Evolutionary conservation across 2,888 invertebrate species (phyloP).

Genomic region (Lepeophtheirus nordmannii): DNA sequence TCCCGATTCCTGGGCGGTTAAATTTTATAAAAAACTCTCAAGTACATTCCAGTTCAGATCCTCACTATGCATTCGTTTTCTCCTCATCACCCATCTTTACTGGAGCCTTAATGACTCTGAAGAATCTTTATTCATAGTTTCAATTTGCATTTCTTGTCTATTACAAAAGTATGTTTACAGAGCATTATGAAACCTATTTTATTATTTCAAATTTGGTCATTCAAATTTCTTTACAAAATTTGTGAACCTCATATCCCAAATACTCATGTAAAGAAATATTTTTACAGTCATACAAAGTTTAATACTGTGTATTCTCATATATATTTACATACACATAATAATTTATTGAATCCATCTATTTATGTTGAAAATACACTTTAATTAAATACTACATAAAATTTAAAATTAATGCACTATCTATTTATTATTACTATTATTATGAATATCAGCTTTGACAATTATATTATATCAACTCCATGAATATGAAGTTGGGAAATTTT

Average conservation of each 20-base stretch:
- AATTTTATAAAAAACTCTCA: not conserved
- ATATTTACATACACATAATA: not conserved
- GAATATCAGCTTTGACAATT: too few relatives aligned
- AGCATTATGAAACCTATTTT: not conserved
- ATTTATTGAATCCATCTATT: too few relatives aligned
- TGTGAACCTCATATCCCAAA: not conserved
- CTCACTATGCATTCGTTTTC: too few relatives aligned
- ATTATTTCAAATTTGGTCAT: not conserved
- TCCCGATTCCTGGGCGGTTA: conserved; percentile 9
- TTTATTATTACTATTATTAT: too few relatives aligned
- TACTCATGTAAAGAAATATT: not conserved
- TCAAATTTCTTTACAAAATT: not conserved
- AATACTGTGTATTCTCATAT: not conserved
- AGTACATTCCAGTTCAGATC: not conserved
- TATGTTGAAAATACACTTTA: too few relatives aligned
- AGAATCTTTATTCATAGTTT: too few relatives aligned
- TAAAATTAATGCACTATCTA: too few relatives aligned
- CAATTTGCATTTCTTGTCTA: not conserved
- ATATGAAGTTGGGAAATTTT: too few relatives aligned
- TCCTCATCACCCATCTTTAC: too few relatives aligned
- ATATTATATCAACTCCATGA: too few relatives aligned
- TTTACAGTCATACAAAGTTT: not conserved
- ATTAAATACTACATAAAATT: too few relatives aligned
- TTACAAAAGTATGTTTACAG: not conserved
- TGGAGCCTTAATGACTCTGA: too few relatives aligned